phyloP scores from a whole-genome alignment of 2,888 invertebrate genomes.

The Phalangium opilio region DNA sequence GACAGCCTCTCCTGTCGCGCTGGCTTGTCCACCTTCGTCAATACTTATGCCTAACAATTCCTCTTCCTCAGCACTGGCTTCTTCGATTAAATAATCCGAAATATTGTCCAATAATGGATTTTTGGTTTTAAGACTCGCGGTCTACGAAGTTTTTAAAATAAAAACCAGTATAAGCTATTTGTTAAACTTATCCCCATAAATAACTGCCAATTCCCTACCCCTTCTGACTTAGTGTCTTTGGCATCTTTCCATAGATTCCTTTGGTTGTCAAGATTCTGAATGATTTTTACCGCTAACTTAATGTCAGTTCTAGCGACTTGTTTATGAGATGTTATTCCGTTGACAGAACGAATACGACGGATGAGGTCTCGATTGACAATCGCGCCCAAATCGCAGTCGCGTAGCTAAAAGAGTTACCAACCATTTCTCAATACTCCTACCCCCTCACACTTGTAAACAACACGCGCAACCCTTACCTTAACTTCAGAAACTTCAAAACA shows the following conservation, averaged over 20 bases:
- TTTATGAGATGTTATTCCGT: conserved; percentile 76
- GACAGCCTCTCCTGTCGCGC: conserved; percentile 1
- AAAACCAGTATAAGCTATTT: too few relatives aligned
- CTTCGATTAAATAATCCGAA: conserved; percentile 93
- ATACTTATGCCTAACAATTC: conserved; percentile 51
- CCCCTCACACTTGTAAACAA: conserved; percentile 4
- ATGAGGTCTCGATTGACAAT: conserved; percentile 94
- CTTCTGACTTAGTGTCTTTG: too few relatives aligned
- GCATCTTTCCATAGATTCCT: conserved; percentile 55
- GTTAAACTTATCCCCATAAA: too few relatives aligned
- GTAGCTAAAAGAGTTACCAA: conserved; percentile 40
- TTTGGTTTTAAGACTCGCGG: conserved; percentile 29
- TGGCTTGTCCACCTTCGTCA: conserved; percentile 30
- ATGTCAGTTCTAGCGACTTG: conserved; percentile 80
- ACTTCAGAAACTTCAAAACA: conserved; percentile 42
- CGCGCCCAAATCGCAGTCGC: conserved; percentile 81
- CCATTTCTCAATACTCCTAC: conserved; percentile 1
- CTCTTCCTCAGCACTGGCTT: conserved; percentile 95
- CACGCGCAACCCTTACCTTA: background rate
- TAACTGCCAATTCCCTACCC: too few relatives aligned
- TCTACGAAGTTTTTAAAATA: conserved; percentile 1
- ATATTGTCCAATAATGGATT: conserved; percentile 94
- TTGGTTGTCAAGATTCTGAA: conserved; percentile 73
- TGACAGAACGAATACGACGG: conserved; percentile 77
- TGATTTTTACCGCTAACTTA: conserved; percentile 75